phyloP scores from a whole-genome alignment of 2,888 invertebrate species.

The Apomyelois bistriatella region DNA sequence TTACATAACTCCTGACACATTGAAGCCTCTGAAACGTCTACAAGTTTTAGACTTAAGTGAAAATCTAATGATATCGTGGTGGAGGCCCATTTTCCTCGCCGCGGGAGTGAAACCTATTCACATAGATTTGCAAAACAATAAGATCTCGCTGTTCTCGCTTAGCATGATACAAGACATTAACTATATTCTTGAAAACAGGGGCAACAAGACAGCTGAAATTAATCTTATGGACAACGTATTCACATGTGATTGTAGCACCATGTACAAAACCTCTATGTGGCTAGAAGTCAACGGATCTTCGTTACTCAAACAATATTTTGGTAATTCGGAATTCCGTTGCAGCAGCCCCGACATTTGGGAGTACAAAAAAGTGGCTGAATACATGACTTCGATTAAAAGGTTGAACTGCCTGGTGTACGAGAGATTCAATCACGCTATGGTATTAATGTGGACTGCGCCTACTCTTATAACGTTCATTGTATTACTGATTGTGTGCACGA shows the following conservation, averaged over 20 bases:
- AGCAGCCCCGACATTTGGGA: constrained; percentile 71
- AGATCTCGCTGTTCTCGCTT: constrained; percentile 74
- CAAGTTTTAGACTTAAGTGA: constrained; percentile 71
- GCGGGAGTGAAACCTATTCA: constrained; percentile 59
- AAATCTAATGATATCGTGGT: constrained; percentile 77
- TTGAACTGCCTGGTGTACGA: constrained; percentile 61
- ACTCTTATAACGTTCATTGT: constrained; percentile 55
- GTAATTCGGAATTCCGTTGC: constrained; percentile 56
- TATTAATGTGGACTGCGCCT: constrained; percentile 63
- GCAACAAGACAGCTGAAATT: constrained; percentile 45
- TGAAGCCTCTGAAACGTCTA: constrained; percentile 63
- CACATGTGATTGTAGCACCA: constrained; percentile 73
- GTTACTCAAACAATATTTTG: constrained; percentile 51
- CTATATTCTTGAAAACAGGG: constrained; percentile 55
- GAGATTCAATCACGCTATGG: constrained; percentile 57
- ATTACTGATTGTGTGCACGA: constrained; percentile 39
- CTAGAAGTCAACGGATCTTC: constrained; percentile 55
- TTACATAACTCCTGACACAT: constrained; percentile 56
- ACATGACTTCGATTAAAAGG: constrained; percentile 57
- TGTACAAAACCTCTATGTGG: constrained; percentile 66
- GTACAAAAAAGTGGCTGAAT: constrained; percentile 59
- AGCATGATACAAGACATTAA: constrained; percentile 80
- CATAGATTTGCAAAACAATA: constrained; percentile 72
- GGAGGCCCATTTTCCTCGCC: constrained; percentile 66
- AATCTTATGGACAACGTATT: constrained; percentile 77